A percentile compares a stretch with the other conserved stretches of the same genome.
These are phyloP conservation scores for Scarus forsteni DNA, from an alignment of 2,797 vertebrate genomes.

Conservation along the genomic window DNA sequence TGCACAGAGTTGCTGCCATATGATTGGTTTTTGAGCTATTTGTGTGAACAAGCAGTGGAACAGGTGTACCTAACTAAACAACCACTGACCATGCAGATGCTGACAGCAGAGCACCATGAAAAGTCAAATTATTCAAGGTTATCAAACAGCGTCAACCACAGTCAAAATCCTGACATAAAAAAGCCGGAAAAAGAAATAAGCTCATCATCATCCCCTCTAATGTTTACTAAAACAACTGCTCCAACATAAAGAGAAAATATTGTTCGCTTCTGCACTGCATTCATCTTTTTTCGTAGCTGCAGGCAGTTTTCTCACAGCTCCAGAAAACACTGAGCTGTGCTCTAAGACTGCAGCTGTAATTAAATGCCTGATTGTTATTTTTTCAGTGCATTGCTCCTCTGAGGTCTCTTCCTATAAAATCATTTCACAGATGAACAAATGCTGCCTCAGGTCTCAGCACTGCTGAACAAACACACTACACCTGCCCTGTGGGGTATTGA, in stretches of 20 bases:
- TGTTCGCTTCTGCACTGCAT: neutral
- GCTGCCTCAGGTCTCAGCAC: constrained; percentile 20
- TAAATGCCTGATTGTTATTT: constrained; percentile 24
- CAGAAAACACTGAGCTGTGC: neutral
- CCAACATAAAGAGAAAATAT: neutral
- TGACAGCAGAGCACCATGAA: no score
- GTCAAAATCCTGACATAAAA: no score
- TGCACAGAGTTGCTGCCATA: no score
- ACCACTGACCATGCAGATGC: no score
- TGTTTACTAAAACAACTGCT: neutral
- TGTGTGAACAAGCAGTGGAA: no score
- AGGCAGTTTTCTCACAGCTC: neutral
- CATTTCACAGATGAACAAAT: constrained; percentile 55
- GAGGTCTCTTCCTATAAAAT: constrained; percentile 20
- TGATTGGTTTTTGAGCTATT: no score
- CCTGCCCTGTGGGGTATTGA: constrained; percentile 19
- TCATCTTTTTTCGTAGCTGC: neutral
- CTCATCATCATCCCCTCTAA: no score
- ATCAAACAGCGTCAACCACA: no score
- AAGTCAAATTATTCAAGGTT: no score
- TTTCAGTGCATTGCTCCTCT: constrained; percentile 4
- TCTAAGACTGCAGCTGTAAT: constrained; percentile 32
- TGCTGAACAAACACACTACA: constrained; percentile 2
- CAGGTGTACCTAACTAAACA: no score
- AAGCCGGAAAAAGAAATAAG: no score